Conservation (phyloP, 2,797 vertebrate species). For the Botia almorhae region DNA sequence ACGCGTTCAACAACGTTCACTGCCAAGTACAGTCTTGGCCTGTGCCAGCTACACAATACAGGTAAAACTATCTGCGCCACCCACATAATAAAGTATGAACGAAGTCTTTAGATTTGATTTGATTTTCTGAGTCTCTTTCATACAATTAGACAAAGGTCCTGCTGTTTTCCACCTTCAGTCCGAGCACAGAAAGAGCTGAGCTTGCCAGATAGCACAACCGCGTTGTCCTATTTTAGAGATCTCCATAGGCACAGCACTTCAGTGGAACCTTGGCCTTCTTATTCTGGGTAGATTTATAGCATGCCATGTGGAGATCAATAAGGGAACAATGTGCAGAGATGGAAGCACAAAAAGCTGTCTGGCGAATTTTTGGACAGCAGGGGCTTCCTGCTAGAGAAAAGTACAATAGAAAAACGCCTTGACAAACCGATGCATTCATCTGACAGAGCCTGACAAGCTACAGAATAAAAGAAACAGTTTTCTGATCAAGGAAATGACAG, state of each 20-base stretch:
- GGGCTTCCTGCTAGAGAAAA: constrained; percentile 58
- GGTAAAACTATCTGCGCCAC: neutral
- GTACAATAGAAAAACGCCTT: constrained; percentile 59
- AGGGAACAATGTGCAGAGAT: constrained; percentile 63
- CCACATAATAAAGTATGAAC: constrained; percentile 6
- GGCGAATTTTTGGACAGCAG: constrained; percentile 58
- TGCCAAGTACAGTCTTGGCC: constrained; percentile 18
- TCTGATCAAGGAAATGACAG: constrained; percentile 33
- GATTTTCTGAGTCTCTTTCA: constrained; percentile 22
- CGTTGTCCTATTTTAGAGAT: constrained; percentile 65
- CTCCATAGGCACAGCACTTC: constrained; percentile 59
- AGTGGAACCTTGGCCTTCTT: constrained; percentile 59
- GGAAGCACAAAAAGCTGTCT: constrained; percentile 55
- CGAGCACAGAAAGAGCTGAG: constrained; percentile 52
- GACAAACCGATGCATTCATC: constrained; percentile 57
- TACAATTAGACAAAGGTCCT: constrained; percentile 32
- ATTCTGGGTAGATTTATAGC: constrained; percentile 65
- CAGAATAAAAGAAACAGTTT: constrained; percentile 3
- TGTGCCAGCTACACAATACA: constrained; percentile 11
- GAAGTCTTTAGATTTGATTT: constrained; percentile 23
- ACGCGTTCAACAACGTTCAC: constrained; percentile 1
- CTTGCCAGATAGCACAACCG: constrained; percentile 63
- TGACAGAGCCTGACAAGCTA: constrained; percentile 51
- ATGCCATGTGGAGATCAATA: constrained; percentile 65
- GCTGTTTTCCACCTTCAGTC: constrained; percentile 22